A percentile compares a stretch with the other conserved stretches of the same genome.
phyloP scores from a whole-genome alignment of 2,797 vertebrate genomes.

The Myotis daubentonii region DNA sequence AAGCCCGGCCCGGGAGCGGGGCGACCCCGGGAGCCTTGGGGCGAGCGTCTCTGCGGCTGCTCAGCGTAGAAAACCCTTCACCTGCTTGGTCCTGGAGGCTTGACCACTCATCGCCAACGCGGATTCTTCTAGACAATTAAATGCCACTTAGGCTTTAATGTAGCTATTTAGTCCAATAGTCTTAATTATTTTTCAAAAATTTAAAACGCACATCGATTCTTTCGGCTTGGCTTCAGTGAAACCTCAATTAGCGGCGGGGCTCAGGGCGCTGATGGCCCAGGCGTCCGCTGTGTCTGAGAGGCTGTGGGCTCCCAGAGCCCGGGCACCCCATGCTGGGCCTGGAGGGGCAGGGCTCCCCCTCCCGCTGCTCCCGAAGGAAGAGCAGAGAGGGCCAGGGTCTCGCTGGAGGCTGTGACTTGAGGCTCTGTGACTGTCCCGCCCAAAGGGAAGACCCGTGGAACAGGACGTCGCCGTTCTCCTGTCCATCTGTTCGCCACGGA shows the following conservation, averaged over 20 bases:
- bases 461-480: accelerated
- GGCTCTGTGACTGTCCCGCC: accelerated
- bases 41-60: too few relatives aligned
- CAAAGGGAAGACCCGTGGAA: accelerated
- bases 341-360: accelerated
- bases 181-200: constrained; percentile 82
- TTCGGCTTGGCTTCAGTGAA: constrained; percentile 79
- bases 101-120: constrained; percentile 50
- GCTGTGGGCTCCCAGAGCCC: not conserved
- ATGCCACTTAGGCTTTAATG: constrained; percentile 66
- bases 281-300: not conserved
- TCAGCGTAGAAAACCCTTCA: not conserved
- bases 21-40: too few relatives aligned
- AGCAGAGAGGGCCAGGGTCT: accelerated
- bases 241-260: constrained; percentile 71
- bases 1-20: too few relatives aligned
- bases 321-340: accelerated
- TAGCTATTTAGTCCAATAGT: constrained; percentile 80
- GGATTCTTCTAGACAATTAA: constrained; percentile 77
- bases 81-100: not conserved
- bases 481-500: not conserved
- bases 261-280: not conserved
- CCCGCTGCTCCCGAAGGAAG: not conserved
- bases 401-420: not conserved
- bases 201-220: constrained; percentile 83